Percentiles rank a stretch among this genome's conserved stretches.
Conservation (phyloP, 2,797 vertebrate genomes). For the Discoglossus pictus region DNA sequence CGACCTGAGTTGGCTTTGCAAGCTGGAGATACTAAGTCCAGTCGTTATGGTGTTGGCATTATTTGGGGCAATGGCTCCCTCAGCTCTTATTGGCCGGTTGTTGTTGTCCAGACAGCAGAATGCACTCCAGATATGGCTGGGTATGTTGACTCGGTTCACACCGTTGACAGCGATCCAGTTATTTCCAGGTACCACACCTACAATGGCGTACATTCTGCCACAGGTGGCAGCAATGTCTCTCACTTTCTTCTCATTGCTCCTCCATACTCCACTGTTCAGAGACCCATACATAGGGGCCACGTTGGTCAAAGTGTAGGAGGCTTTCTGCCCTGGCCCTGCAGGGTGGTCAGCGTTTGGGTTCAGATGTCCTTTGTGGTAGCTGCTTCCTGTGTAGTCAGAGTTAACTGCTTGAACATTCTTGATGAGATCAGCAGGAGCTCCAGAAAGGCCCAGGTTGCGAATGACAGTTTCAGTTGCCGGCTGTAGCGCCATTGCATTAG, state of each 20-base stretch:
- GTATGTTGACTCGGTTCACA: conserved; percentile 31
- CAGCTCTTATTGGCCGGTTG: conserved; percentile 31
- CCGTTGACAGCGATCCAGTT: conserved; percentile 39
- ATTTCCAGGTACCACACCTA: conserved; percentile 33
- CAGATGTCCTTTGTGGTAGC: conserved; percentile 41
- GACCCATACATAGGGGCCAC: conserved; percentile 39
- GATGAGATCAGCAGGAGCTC: neutral
- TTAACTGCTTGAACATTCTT: conserved; percentile 19
- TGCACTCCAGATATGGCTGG: conserved; percentile 42
- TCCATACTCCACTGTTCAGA: conserved; percentile 39
- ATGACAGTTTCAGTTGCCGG: conserved; percentile 29
- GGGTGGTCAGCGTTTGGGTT: conserved; percentile 47
- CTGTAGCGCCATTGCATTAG: conserved; percentile 21
- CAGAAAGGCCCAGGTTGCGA: conserved; percentile 13
- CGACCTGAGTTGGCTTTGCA: conserved; percentile 24
- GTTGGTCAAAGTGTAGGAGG: conserved; percentile 37
- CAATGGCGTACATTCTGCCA: conserved; percentile 27
- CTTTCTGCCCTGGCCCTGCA: conserved; percentile 20
- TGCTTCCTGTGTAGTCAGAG: conserved; percentile 36
- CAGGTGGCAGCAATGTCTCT: conserved; percentile 30
- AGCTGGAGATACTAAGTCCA: conserved; percentile 23
- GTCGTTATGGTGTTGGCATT: conserved; percentile 29
- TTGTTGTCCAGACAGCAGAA: conserved; percentile 48
- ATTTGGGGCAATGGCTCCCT: conserved; percentile 31
- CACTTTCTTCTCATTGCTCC: conserved; percentile 28